Conservation (phyloP, 2,888 invertebrate species). For the Stenoptilia bipunctidactyla region DNA sequence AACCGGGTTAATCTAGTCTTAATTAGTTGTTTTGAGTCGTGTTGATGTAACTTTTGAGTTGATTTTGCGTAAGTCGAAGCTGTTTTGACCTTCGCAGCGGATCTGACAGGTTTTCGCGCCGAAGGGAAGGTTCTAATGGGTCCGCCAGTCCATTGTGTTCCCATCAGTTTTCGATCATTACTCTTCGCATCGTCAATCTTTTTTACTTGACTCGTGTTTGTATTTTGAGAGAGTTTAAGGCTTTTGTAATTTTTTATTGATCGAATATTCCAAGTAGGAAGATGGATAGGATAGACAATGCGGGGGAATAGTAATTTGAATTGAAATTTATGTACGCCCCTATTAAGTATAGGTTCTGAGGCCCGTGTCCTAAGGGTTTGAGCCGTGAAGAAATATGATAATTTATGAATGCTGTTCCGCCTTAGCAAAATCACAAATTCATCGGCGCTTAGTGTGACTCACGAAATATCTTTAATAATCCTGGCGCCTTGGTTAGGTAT, state of each 20-base stretch:
- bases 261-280: background rate
- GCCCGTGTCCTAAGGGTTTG: background rate
- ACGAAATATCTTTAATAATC: background rate
- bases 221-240: background rate
- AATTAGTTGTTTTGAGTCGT: background rate
- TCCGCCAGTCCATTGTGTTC: background rate
- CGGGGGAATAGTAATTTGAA: background rate
- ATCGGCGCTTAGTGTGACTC: background rate
- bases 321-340: background rate
- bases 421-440: background rate
- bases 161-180: background rate
- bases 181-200: background rate
- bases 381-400: background rate
- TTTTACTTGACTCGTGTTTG: background rate
- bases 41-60: background rate
- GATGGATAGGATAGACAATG: background rate
- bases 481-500: too few species aligned
- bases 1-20: background rate
- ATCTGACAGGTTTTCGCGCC: background rate
- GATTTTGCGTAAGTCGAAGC: background rate
- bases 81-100: background rate
- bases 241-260: background rate
- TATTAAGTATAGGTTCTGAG: background rate
- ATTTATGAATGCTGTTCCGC: slow-evolving; percentile 1
- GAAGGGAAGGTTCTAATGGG: background rate